Conservation (phyloP, 2,888 invertebrate species). For the Leuctra nigra region DNA sequence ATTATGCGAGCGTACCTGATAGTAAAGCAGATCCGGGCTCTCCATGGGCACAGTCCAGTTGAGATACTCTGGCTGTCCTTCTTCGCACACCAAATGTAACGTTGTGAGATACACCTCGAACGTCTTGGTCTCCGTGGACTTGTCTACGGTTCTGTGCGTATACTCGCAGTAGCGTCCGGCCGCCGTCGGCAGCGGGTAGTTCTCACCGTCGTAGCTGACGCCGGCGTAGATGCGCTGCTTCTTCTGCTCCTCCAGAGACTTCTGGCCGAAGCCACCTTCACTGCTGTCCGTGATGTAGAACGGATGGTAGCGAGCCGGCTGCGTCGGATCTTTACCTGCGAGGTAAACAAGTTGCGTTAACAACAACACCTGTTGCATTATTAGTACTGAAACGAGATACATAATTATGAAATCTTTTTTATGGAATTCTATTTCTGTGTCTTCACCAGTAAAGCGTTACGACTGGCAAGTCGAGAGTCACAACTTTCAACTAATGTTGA, state of each 20-base stretch:
- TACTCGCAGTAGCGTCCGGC: slow-evolving; percentile 85
- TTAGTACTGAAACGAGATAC: too few species aligned
- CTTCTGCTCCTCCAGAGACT: slow-evolving; percentile 58
- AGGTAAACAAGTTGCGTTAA: slow-evolving; percentile 11
- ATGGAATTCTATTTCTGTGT: too few species aligned
- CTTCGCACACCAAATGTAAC: slow-evolving; percentile 64
- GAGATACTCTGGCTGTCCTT: slow-evolving; percentile 66
- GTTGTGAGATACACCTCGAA: slow-evolving; percentile 74
- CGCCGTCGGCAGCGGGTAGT: slow-evolving; percentile 73
- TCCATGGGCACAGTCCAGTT: slow-evolving; percentile 82
- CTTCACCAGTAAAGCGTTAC: too few species aligned
- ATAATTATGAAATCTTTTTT: too few species aligned
- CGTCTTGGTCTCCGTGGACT: slow-evolving; percentile 60
- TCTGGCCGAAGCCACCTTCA: slow-evolving; percentile 82
- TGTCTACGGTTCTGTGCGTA: slow-evolving; percentile 72
- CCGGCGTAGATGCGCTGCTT: slow-evolving; percentile 75
- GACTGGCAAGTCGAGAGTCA: too few species aligned
- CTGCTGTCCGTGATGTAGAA: slow-evolving; percentile 84
- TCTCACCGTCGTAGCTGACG: slow-evolving; percentile 65
- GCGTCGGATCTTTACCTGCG: slow-evolving; percentile 60
- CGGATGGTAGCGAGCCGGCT: slow-evolving; percentile 83
- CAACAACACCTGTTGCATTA: too few species aligned
- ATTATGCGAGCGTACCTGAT: slow-evolving; percentile 81
- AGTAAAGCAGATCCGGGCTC: slow-evolving; percentile 78
- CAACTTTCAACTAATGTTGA: too few species aligned